Base-by-base conservation (phyloP, 2,888 invertebrate species). In the Idaea aversata region DNA sequence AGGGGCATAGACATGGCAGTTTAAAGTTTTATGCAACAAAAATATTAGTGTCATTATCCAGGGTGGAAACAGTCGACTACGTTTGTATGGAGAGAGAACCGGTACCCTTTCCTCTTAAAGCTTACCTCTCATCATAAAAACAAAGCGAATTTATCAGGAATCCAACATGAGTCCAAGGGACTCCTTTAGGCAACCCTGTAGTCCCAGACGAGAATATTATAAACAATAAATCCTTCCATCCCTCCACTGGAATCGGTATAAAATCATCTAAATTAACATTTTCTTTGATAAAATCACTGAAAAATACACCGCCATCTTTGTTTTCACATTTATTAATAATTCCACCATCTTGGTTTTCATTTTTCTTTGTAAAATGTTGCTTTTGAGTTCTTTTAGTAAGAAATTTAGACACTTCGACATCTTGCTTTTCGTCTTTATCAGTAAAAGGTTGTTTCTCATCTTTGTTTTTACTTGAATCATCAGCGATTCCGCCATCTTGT, bases 131-230 rank as follows among this genome's bases (percentile, higher is more conserved):
- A 3, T n/a, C 3, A 7, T 35, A 0, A 5, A 25, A 10, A 16
- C 13, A 3, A n/a, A 63, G 61, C 0, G 61, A 35, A 16, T 71
- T 73, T 4, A 72, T 36, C 4, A 74, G 16, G 5, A 70, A 70
- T 1, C 58, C 72, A 7, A 78, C 47, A 70, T 83, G 82, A 0
- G 79, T 80, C n/a, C 75, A 63, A 0, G 77, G 80, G 0, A 78
- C 67, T 0, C 79, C 82, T 65, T 82, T 82, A 0, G 82, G 77
- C 35, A 81, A 47, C 0, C 83, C 82, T 5, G 81, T 81, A 0
- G 83, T 83, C 0, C 82, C 83, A 4, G 83, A 82, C 0, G 82
- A 81, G 65, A 67, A 80, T 1, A 79, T 16, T 6, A 80, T 74
- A 2, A 80, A 63, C 1, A 71, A 65, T 0, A 62, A 5, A 36